phyloP scores from a whole-genome alignment of 2,113 vertebrate species.

The Callospermophilus lateralis region DNA sequence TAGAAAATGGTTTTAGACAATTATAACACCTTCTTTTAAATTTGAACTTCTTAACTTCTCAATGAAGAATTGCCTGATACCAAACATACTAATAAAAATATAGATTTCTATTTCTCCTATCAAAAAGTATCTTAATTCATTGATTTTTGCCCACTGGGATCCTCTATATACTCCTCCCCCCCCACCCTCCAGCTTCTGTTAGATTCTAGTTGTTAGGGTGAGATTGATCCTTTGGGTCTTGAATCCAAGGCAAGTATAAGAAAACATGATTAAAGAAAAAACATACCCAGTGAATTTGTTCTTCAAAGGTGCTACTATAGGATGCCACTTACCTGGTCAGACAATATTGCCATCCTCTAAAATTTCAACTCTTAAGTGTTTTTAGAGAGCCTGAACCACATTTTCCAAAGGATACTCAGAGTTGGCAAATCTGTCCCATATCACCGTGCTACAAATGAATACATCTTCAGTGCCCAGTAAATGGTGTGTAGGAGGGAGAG shows the following conservation, averaged over 20 bases:
- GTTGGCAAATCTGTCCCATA: neutral
- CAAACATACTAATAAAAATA: neutral
- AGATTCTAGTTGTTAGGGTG: neutral
- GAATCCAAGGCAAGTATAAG: neutral
- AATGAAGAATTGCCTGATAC: neutral
- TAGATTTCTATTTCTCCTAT: neutral
- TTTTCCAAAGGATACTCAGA: neutral
- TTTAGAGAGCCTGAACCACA: neutral
- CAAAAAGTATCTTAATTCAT: neutral
- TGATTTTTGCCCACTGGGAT: neutral
- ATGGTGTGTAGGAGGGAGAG: neutral
- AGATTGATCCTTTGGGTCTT: neutral
- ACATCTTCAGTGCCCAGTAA: neutral
- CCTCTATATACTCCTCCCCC: neutral
- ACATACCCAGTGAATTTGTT: neutral
- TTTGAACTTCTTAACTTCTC: neutral
- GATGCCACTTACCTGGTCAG: fast-evolving
- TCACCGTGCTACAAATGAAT: neutral
- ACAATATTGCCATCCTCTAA: neutral
- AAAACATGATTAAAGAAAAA: neutral
- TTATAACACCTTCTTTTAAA: neutral
- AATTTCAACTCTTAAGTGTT: neutral
- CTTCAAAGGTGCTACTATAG: fast-evolving
- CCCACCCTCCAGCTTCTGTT: neutral
- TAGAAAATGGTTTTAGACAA: neutral